Evolutionary conservation across 1,140 invertebrate species (phyloP), one percentile per base, ranked within the genome.

Genomic region (Lethrus apterus): DNA sequence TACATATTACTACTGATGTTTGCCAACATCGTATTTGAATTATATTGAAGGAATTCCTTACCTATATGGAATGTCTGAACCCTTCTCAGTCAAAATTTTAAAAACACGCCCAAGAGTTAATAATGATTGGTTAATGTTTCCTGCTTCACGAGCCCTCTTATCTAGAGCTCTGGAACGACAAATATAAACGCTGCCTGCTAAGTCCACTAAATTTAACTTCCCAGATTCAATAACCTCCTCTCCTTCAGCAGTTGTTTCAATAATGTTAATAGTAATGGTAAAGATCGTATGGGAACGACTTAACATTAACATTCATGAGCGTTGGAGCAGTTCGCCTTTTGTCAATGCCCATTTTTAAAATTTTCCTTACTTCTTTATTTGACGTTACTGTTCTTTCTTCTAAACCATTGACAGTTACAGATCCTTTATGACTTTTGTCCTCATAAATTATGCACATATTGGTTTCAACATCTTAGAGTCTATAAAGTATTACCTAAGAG

Each of bases 141-240:
- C 89, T 30, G 93, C 93, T 77, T 98, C 94, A 33, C 91, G 67
- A 0, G 92, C 92, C 50, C 90, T 64, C 54, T 88, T 86, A 58
- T 96, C 93, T 43, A 88, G 80, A 2, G 89, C 89, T 10, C 94
- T 94, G 2, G 93, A 95, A 54, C 93, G 80, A 13, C 86, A 88
- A 51, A 98, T 90, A 67, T 96, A 97, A 69, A 98, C 94, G 59
- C 89, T 94, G 0, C 95, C 95, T 2, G 95, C 95, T 57, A 98
- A 74, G 75, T 98, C 95, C 1, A 95, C 92, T 38, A 97, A 71
- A 74, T 98, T 93, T 13, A 97, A 74, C 69, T 98, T 98, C n/a
- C 93, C 93, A 33, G 85, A 90, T 70, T 93, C 94, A 1, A 97
- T 66, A 29, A 96, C 70, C 60, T 96, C 91, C 65, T 96, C 91